Evolutionary conservation across 2,797 vertebrate species (phyloP), one percentile per base, ranked within the genome.

Genomic region (Micromesistius poutassou): DNA sequence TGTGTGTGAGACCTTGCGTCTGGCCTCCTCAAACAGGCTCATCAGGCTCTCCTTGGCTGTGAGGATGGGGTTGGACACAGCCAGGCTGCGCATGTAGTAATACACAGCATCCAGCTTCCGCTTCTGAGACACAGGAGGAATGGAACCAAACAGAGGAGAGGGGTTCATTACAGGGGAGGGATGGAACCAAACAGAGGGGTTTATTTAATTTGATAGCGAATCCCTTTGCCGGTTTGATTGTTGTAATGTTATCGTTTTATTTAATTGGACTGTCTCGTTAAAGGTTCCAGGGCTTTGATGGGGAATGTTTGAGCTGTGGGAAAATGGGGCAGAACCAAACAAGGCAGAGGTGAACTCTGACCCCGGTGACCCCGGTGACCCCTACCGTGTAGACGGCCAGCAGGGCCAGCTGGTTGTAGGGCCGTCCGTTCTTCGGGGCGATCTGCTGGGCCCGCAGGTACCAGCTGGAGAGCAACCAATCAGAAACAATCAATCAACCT

Each of bases 21-120:
- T 99, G 16, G 96, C 97, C 91, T 99, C 98, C 86, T 99, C 98
- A 86, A 99, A 99, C 73, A 99, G 95, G 76, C 97, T 98, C 96
- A 98, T 99, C 72, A 99, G 94, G 85, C 98, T 99, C 90, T 99
- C 98, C 87, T 97, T 98, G 84, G 98, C 98, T 12, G 98, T 99
- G 82, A 99, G 94, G 87, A 99, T 99, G 78, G 98, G 97, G 89
- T 99, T 99, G 90, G 98, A 99, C 31, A 97, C 98, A 42, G 98
- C 97, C 91, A 99, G 92, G 82, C 98, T 99, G 74, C 98, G 96
- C 98, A 99, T 99, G 87, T 99, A 99, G 84, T 98, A 99, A 93
- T 98, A 99, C 1, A 99, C 98, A 28, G 98, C 98, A 88, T 99
- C 98, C 90, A 99, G 91, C 90, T 99, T 99, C 81, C 98, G 94